A percentile compares a stretch with the other conserved stretches of the same genome.
These are phyloP conservation scores for Spheniscus mendiculus DNA, from an alignment of 2,113 vertebrate species.

Conservation along the genomic window DNA sequence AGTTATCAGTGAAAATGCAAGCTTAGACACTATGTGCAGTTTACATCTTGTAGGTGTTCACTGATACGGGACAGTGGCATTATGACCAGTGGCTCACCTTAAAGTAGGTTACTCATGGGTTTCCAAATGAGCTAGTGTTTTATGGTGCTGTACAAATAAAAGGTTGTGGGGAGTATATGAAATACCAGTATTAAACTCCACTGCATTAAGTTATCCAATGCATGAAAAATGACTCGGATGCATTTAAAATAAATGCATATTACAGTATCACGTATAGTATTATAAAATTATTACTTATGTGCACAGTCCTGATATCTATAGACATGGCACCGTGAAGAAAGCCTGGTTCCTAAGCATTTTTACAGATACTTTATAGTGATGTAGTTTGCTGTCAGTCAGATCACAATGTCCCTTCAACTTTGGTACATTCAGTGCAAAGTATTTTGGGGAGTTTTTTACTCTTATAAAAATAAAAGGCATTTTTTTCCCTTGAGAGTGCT, in stretches of 20 bases:
- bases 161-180: constrained; percentile 69
- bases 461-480: constrained; percentile 83
- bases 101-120: not conserved
- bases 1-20: constrained; percentile 71
- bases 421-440: constrained; percentile 85
- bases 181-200: constrained; percentile 75
- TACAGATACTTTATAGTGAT: constrained; percentile 68
- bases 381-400: constrained; percentile 60
- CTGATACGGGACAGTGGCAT: constrained; percentile 33
- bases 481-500: constrained; percentile 73
- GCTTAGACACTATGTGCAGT: constrained; percentile 58
- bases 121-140: constrained; percentile 48
- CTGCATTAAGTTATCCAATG: constrained; percentile 73
- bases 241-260: constrained; percentile 81
- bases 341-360: constrained; percentile 64
- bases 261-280: constrained; percentile 70
- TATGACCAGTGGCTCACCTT: constrained; percentile 34
- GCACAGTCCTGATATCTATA: constrained; percentile 73
- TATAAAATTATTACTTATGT: constrained; percentile 79
- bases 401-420: constrained; percentile 75
- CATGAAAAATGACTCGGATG: constrained; percentile 75
- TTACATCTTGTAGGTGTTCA: constrained; percentile 51
- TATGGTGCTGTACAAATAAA: constrained; percentile 76
- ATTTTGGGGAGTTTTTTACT: constrained; percentile 71
- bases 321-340: constrained; percentile 72